Evolutionary conservation across 2,797 vertebrate genomes (phyloP).

Genomic region (Rhodeus uyekii): DNA sequence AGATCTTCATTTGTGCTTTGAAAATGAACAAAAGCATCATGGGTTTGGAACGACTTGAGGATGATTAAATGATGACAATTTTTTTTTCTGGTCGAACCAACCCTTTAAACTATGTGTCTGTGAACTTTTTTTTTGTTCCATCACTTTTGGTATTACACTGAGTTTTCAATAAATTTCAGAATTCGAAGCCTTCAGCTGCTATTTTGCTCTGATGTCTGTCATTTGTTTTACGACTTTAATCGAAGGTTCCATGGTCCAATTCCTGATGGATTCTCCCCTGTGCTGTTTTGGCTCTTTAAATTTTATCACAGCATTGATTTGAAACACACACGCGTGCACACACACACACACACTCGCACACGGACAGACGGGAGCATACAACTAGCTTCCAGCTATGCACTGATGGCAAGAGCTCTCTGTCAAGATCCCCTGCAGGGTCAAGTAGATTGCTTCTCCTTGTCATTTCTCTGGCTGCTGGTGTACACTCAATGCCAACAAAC

Average conservation of each 20-base stretch:
- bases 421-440: constrained; percentile 34
- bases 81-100: neutral
- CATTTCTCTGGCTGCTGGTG: constrained; percentile 44
- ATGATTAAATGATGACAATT: neutral
- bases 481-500: constrained; percentile 10
- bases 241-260: constrained; percentile 16
- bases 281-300: constrained; percentile 52
- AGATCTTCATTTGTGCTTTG: neutral
- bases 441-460: constrained; percentile 50
- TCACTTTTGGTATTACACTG: constrained; percentile 18
- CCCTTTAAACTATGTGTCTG: neutral
- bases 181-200: constrained; percentile 26
- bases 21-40: neutral
- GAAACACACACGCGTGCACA: neutral
- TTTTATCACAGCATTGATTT: constrained; percentile 55
- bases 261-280: constrained; percentile 37
- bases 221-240: constrained; percentile 54
- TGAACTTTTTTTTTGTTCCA: constrained; percentile 49
- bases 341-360: neutral
- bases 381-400: constrained; percentile 32
- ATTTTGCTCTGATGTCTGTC: constrained; percentile 33
- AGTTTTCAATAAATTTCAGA: constrained; percentile 17
- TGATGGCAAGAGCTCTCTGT: constrained; percentile 49
- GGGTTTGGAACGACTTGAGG: neutral
- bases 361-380: neutral